phyloP scores from a whole-genome alignment of 2,113 vertebrate species.

The Cinclus mexicanus region DNA sequence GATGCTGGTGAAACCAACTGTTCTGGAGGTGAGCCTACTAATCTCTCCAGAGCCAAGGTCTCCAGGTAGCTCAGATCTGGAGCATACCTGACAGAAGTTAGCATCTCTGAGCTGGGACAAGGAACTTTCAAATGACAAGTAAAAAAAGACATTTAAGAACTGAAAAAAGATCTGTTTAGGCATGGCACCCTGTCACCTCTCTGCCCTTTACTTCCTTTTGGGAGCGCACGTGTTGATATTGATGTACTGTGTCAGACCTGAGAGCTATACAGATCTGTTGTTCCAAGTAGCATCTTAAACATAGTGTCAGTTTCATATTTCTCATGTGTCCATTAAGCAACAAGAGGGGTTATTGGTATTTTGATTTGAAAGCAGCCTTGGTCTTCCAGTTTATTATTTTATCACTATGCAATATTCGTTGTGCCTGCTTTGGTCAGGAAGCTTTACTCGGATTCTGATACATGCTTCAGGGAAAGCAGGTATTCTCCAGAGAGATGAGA shows the following conservation, averaged over 20 bases:
- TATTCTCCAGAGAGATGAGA: not conserved
- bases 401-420: not conserved
- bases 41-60: not conserved
- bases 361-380: not conserved
- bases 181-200: not conserved
- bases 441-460: not conserved
- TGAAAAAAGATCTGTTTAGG: not conserved
- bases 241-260: not conserved
- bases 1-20: not conserved
- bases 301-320: not conserved
- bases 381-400: not conserved
- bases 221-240: not conserved
- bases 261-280: not conserved
- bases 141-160: not conserved
- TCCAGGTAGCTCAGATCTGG: not conserved
- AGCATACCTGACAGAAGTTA: not conserved
- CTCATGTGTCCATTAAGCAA: not conserved
- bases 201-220: not conserved
- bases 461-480: rapidly evolving
- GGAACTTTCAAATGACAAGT: not conserved
- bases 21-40: not conserved
- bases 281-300: not conserved
- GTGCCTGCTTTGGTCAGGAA: not conserved
- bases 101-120: not conserved
- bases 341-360: not conserved